phyloP scores from a whole-genome alignment of 1,140 invertebrate genomes.

The Paraescarpia echinospica region DNA sequence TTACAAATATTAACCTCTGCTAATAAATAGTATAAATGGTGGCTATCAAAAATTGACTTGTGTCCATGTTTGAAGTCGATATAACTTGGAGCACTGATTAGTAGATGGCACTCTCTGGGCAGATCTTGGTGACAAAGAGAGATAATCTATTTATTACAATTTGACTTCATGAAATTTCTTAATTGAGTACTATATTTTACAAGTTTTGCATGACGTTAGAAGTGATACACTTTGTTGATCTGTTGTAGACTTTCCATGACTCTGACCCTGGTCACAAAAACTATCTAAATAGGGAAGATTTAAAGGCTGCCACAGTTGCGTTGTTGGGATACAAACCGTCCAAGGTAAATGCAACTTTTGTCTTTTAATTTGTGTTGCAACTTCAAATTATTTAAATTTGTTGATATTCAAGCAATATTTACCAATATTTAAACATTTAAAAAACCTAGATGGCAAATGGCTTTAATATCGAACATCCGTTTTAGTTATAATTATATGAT shows the following conservation, averaged over 20 bases:
- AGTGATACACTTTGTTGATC: background rate
- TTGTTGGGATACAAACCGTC: constrained; percentile 54
- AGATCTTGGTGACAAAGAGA: background rate
- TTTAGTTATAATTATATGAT: too few species aligned
- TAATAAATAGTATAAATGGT: too few species aligned
- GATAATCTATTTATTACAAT: background rate
- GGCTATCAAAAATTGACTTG: too few species aligned
- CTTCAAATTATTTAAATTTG: constrained; percentile 8
- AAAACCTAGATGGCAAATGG: too few species aligned
- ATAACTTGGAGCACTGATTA: too few species aligned
- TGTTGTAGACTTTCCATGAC: constrained; percentile 20
- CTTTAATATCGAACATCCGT: too few species aligned
- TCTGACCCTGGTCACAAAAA: constrained; percentile 37
- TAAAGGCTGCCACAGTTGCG: constrained; percentile 50
- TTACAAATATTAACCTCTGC: too few species aligned
- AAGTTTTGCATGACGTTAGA: background rate
- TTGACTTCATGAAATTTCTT: background rate
- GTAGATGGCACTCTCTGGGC: too few species aligned
- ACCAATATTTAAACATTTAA: too few species aligned
- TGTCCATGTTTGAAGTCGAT: too few species aligned
- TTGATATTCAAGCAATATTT: too few species aligned
- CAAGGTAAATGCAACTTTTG: constrained; percentile 38
- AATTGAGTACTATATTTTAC: background rate
- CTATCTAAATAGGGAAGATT: constrained; percentile 46
- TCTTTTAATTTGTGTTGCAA: background rate